These are phyloP conservation scores for Harpagifer antarcticus DNA, from an alignment of 2,797 vertebrate genomes.

Conservation along the genomic window DNA sequence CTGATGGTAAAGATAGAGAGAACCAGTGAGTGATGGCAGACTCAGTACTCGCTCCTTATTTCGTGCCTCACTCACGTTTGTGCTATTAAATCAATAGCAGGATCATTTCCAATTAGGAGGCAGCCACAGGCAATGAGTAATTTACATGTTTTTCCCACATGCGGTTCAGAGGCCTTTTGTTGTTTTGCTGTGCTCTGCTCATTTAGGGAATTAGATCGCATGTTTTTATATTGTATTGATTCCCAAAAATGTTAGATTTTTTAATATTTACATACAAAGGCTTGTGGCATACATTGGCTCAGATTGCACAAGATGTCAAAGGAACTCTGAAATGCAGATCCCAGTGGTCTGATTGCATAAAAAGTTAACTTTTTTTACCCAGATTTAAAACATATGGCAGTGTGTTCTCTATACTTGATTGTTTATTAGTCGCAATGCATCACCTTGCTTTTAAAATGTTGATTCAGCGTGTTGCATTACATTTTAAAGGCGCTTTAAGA, in stretches of 20 bases:
- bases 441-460: too few relatives aligned
- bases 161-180: slow-evolving; percentile 6
- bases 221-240: too few relatives aligned
- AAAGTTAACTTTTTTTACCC: too few relatives aligned
- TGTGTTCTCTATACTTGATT: too few relatives aligned
- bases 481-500: slow-evolving; percentile 35
- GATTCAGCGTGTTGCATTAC: not conserved
- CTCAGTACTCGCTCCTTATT: slow-evolving; percentile 7
- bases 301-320: too few relatives aligned
- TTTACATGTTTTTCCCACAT: not conserved
- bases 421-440: too few relatives aligned
- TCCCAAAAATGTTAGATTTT: too few relatives aligned
- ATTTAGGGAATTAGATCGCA: not conserved
- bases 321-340: too few relatives aligned
- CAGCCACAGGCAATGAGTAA: slow-evolving; percentile 5
- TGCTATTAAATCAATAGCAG: slow-evolving; percentile 27
- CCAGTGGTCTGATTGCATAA: too few relatives aligned
- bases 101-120: slow-evolving; percentile 14
- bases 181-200: slow-evolving; percentile 12
- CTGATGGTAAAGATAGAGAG: slow-evolving; percentile 30
- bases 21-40: slow-evolving; percentile 8
- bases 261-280: too few relatives aligned
- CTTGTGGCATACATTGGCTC: too few relatives aligned
- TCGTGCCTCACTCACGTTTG: slow-evolving; percentile 9
- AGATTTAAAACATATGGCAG: too few relatives aligned